Evolutionary conservation across 2,797 vertebrate genomes (phyloP), one percentile per base, ranked within the genome.

Genomic region (Bovichtus diacanthus): DNA sequence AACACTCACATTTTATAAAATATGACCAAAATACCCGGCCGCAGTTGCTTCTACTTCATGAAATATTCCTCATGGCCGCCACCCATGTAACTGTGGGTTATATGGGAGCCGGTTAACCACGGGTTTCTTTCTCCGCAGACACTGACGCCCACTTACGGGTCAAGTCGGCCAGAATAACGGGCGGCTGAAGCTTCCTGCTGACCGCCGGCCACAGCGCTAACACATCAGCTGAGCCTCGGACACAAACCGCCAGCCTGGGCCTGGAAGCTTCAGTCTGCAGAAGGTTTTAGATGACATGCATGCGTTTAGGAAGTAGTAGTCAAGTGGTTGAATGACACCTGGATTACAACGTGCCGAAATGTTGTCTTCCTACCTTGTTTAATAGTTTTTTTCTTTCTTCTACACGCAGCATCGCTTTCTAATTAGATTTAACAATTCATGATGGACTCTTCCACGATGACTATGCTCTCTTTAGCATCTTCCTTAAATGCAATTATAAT

Each of bases 121-220:
- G 62, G 81, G 61, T 74, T 73, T 19, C 19, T 67, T 63, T 62
- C 85, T 27, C 54, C 60, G 23, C 59, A 41, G n/a, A 74, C 39
- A 21, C 70, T 58, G 27, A 63, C 4, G 21, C 74, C 68, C 55
- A 78, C 77, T 79, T 66, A 61, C 65, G 83, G 81, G 76, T 74
- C 27, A 64, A 74, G 76, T 77, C 27, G 21, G 66, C 71, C 70
- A 81, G 73, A 84, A 87, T 85, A 77, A 85, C 73, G 72, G 70
- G 81, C 85, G 75, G 73, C 83, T 75, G 38, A 68, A 68, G 81
- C 76, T 78, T 80, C 76, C 67, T 70, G 72, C 51, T 67, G 83
- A 88, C 90, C 80, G 0, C 87, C 75, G 70, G 85, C 81, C 78
- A 51, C 87, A 79, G 85, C 3, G 81, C 76, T 77, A 84, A 88